phyloP scores from a whole-genome alignment of 2,113 vertebrate species.

The Sinocyclocheilus anophthalmus region DNA sequence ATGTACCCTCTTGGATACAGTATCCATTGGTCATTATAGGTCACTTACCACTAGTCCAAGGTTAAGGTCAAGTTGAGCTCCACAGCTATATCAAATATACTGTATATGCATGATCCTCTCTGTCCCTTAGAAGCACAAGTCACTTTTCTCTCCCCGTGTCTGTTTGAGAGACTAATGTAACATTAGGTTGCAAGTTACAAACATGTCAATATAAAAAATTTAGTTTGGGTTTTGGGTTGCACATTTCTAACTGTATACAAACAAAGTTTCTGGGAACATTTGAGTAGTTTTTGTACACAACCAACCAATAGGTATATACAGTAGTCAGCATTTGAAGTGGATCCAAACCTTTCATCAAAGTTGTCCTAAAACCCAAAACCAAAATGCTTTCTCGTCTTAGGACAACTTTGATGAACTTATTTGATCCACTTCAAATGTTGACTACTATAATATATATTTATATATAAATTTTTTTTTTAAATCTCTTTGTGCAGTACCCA shows the following conservation, averaged over 20 bases:
- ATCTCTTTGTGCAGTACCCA: too few species aligned
- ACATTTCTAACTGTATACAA: background rate
- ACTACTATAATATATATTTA: too few species aligned
- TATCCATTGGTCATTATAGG: slow-evolving; percentile 37
- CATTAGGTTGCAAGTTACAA: background rate
- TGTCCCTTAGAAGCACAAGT: slow-evolving; percentile 14
- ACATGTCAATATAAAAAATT: background rate
- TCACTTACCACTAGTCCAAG: slow-evolving; percentile 42
- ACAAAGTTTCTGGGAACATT: too few species aligned
- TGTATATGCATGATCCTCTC: slow-evolving; percentile 5
- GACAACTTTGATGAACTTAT: too few species aligned
- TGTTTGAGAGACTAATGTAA: background rate
- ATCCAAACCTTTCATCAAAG: too few species aligned
- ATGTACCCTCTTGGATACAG: background rate
- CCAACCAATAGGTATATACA: too few species aligned
- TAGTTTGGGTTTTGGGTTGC: background rate
- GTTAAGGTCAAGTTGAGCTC: slow-evolving; percentile 30
- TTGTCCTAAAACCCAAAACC: too few species aligned
- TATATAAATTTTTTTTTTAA: too few species aligned
- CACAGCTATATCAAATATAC: slow-evolving; percentile 18
- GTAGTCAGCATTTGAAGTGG: too few species aligned
- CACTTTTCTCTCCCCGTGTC: background rate
- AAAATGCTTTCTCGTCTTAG: background rate
- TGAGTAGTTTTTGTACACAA: background rate
- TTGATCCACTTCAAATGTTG: too few species aligned